Percentiles rank a stretch among this genome's conserved stretches.
phyloP scores from a whole-genome alignment of 2,888 invertebrate species.

The Colostygia pectinataria region DNA sequence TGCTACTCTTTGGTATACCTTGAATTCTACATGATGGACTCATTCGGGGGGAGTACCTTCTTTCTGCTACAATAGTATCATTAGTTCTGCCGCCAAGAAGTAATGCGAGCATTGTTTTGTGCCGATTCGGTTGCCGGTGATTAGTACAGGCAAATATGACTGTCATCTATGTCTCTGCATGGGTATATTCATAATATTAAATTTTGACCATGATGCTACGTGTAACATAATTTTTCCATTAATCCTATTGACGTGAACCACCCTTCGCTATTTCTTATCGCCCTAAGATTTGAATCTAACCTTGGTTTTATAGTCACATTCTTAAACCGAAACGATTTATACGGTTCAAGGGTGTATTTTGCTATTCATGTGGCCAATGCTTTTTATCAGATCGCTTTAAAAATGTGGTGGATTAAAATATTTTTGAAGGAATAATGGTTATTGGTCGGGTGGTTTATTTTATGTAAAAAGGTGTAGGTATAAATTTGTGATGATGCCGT shows the following conservation, averaged over 20 bases:
- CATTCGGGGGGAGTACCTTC: no score
- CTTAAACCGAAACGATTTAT: slow-evolving; percentile 38
- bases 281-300: slow-evolving; percentile 43
- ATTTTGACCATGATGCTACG: slow-evolving; percentile 5
- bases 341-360: slow-evolving; percentile 68
- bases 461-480: neutral
- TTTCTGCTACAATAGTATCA: no score
- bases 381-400: slow-evolving; percentile 63
- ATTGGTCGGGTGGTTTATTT: slow-evolving; percentile 16
- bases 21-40: no score
- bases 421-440: slow-evolving; percentile 28
- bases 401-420: slow-evolving; percentile 38
- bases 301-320: slow-evolving; percentile 48
- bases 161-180: no score
- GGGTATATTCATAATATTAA: neutral
- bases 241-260: slow-evolving; percentile 13
- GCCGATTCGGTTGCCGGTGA: no score
- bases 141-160: no score
- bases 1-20: no score
- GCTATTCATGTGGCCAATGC: slow-evolving; percentile 60
- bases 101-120: neutral
- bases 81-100: no score
- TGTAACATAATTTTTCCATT: slow-evolving; percentile 7
- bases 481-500: no score
- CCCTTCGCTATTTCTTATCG: slow-evolving; percentile 20